Conservation (phyloP, 2,888 invertebrate species). For the Phrixothrix hirtus region DNA sequence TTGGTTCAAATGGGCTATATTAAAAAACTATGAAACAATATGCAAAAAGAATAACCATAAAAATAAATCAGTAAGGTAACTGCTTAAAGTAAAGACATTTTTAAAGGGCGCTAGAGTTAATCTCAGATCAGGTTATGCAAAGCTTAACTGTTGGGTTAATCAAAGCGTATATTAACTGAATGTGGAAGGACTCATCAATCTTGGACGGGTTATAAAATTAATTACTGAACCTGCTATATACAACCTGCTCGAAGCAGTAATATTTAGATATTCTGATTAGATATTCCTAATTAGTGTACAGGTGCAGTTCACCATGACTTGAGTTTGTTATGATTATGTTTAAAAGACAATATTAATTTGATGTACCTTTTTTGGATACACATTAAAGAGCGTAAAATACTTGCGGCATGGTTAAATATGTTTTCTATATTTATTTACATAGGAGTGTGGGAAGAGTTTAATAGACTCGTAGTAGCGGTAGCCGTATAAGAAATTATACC, state of each 20-base stretch:
- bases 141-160: slow-evolving; percentile 1
- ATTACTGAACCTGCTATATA: slow-evolving; percentile 13
- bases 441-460: too few relatives aligned
- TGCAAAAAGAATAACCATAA: too few relatives aligned
- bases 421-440: too few relatives aligned
- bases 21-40: too few relatives aligned
- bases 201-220: slow-evolving; percentile 24
- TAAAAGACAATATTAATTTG: slow-evolving; percentile 19
- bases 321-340: slow-evolving; percentile 31
- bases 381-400: too few relatives aligned
- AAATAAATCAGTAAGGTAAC: too few relatives aligned
- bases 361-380: neutral
- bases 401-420: too few relatives aligned
- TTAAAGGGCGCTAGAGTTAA: too few relatives aligned
- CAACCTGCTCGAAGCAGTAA: slow-evolving; percentile 24
- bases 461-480: too few relatives aligned
- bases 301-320: slow-evolving; percentile 24
- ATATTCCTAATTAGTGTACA: slow-evolving; percentile 33
- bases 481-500: too few relatives aligned
- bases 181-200: slow-evolving; percentile 21
- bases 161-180: slow-evolving; percentile 13
- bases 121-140: slow-evolving; percentile 9
- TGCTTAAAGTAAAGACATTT: too few relatives aligned
- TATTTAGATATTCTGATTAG: slow-evolving; percentile 28
- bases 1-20: too few relatives aligned